These are phyloP conservation scores for Delichon dasypus DNA, from an alignment of 2,797 vertebrate species.

Conservation along the genomic window DNA sequence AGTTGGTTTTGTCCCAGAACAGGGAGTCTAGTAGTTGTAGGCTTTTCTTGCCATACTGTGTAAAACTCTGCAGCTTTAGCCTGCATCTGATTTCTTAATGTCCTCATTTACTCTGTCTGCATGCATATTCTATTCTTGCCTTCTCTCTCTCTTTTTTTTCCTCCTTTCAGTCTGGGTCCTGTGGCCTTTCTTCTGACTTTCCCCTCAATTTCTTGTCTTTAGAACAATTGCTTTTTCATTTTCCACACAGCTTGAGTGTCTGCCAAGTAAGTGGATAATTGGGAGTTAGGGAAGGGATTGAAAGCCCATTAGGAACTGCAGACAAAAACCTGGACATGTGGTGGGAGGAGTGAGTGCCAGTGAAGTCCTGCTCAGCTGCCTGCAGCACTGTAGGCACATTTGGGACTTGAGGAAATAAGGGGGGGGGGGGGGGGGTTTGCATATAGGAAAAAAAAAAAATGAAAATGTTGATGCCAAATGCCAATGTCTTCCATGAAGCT, in stretches of 20 bases:
- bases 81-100: not conserved
- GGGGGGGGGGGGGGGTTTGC: not conserved
- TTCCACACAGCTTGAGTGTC: not conserved
- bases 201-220: not conserved
- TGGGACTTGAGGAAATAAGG: not conserved
- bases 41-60: not conserved
- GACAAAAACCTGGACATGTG: not conserved
- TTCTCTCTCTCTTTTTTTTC: not conserved
- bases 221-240: not conserved
- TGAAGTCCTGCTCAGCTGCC: not conserved
- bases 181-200: not conserved
- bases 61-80: not conserved
- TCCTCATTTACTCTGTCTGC: not conserved
- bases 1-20: not conserved
- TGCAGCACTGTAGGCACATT: not conserved
- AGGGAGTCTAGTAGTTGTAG: not conserved
- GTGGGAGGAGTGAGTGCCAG: not conserved
- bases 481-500: not conserved
- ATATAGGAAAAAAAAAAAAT: fast-evolving
- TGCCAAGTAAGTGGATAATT: not conserved
- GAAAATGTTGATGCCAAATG: not conserved
- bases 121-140: not conserved
- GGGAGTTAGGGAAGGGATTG: not conserved
- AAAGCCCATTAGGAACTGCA: not conserved
- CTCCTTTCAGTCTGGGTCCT: not conserved